Percentiles rank a stretch among this genome's conserved stretches.
Evolutionary conservation across 2,113 vertebrate genomes (phyloP).

Genomic region (Rostratula benghalensis): DNA sequence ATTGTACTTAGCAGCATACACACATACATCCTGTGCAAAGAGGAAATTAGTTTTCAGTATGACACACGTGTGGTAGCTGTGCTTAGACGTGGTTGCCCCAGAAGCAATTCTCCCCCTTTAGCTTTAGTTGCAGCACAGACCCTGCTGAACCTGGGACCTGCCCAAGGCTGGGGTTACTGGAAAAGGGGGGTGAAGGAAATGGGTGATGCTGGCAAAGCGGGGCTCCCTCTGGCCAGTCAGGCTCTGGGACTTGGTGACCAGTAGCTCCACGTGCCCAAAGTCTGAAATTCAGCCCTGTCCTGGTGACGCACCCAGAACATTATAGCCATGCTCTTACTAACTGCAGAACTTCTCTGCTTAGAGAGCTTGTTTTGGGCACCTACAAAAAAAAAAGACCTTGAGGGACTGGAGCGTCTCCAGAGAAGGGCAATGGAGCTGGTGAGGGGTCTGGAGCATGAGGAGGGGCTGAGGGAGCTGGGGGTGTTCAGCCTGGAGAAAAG

Average conservation of each 20-base stretch:
- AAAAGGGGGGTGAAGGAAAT: background rate
- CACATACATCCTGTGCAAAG: background rate
- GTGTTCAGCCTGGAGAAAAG: too few relatives aligned
- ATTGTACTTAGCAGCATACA: background rate
- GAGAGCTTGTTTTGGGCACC: background rate
- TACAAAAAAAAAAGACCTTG: too few relatives aligned
- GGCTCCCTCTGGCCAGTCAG: background rate
- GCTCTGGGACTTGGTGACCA: background rate
- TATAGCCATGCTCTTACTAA: background rate
- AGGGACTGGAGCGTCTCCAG: too few relatives aligned
- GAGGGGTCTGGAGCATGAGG: too few relatives aligned
- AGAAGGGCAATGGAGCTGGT: too few relatives aligned
- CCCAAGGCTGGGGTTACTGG: background rate
- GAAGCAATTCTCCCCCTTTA: background rate
- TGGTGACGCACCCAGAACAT: background rate
- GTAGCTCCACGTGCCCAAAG: background rate
- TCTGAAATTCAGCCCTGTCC: background rate
- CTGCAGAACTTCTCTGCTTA: background rate
- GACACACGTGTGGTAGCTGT: background rate
- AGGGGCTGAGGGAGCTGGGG: too few relatives aligned
- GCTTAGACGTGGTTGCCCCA: background rate
- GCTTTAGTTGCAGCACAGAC: accelerated
- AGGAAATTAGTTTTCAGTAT: background rate
- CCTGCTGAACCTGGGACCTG: background rate
- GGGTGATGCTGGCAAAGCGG: background rate